Evolutionary conservation across 2,888 invertebrate species (phyloP), one percentile per base, ranked within the genome.

Genomic region (Stegophylla sp.): DNA sequence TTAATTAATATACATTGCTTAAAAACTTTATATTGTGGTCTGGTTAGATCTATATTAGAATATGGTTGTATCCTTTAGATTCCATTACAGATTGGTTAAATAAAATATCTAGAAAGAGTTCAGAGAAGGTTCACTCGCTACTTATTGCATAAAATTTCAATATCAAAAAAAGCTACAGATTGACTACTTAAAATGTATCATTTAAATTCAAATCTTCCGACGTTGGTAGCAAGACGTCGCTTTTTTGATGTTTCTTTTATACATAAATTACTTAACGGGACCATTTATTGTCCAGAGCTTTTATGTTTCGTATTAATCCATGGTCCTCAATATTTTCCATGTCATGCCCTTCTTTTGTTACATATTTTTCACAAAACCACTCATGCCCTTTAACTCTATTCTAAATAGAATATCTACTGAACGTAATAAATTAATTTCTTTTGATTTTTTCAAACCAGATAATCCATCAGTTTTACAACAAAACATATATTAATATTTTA

Each of bases 1-100:
- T 56, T 20, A 56, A 56, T n/a, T 56, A 56, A 56, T 20, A 56
- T 20, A 56, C 13, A 15, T 20, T 56, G 56, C 20, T 20, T 56
- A n/a, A 56, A 56, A 56, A 56, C 56, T 56, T 56, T 56, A 56
- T 17, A 56, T 56, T 56, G 20, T n/a, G 13, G 5, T 15, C 20
- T 56, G 56, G 56, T 13, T n/a, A 56, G 56, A 56, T 20, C 56
- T 20, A 56, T 56, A n/a, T 56, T 56, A 56, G 56, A 56, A 56
- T 56, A 56, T 56, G 56, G n/a, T 15, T n/a, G 56, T n/a, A 56
- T 56, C n/a, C 13, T 56, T 56, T 56, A 20, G 56, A 56, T n/a
- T 17, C 56, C 10, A 56, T 56, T n/a, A n/a, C n/a, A n/a, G n/a
- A n/a, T n/a, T n/a, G n/a, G n/a, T n/a, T n/a, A n/a, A n/a, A n/a